These are phyloP conservation scores for Drosophila sp. DNA, from an alignment of 1,140 invertebrate species.

Conservation along the genomic window DNA sequence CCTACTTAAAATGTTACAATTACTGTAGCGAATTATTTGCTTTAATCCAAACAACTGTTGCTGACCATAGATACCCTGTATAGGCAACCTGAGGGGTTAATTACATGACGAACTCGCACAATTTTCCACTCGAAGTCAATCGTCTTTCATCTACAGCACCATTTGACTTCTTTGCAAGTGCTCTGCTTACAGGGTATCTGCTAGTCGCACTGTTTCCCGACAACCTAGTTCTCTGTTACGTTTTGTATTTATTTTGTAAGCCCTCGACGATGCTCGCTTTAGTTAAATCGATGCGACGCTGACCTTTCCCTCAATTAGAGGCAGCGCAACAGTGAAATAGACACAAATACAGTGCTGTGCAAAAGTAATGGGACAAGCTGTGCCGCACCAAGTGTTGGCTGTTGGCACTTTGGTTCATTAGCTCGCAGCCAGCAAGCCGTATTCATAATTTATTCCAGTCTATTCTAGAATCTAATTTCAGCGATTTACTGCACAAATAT, in stretches of 20 bases:
- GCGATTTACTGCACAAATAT: slow-evolving; percentile 68
- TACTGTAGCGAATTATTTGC: background rate
- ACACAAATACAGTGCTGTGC: slow-evolving; percentile 48
- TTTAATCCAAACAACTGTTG: background rate
- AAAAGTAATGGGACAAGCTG: slow-evolving; percentile 56
- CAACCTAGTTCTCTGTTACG: slow-evolving; percentile 2
- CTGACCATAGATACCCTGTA: background rate
- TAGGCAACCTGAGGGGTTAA: background rate
- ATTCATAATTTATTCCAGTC: slow-evolving; percentile 67
- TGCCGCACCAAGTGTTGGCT: slow-evolving; percentile 40
- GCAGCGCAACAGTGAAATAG: slow-evolving; percentile 14
- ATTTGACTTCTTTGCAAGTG: background rate
- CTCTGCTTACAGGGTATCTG: slow-evolving; percentile 8
- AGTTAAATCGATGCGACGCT: slow-evolving; percentile 74
- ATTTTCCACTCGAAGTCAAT: background rate
- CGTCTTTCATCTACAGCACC: background rate
- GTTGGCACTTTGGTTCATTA: slow-evolving; percentile 67
- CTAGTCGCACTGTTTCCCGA: background rate
- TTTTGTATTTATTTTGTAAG: slow-evolving; percentile 40
- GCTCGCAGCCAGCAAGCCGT: slow-evolving; percentile 26
- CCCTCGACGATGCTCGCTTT: slow-evolving; percentile 22
- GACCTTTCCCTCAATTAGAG: slow-evolving; percentile 80
- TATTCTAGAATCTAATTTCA: slow-evolving; percentile 71
- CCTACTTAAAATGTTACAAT: background rate
- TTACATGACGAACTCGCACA: background rate